Percentiles rank a stretch among this genome's conserved stretches.
phyloP scores from a whole-genome alignment of 2,797 vertebrate species.

The Gorsachius magnificus region DNA sequence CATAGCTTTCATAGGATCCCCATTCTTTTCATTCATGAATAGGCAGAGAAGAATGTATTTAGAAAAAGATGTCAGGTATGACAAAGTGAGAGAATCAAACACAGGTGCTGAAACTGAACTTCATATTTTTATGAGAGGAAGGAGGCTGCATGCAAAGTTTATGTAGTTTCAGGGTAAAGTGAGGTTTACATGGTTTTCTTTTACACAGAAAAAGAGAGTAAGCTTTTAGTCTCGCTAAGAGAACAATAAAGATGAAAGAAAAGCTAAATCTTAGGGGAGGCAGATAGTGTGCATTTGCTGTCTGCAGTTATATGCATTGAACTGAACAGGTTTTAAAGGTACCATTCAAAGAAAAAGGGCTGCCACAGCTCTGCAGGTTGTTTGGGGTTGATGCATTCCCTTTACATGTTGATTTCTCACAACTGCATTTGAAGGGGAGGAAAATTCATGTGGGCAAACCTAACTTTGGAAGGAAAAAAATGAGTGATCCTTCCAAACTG shows the following conservation, averaged over 20 bases:
- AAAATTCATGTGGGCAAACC: background rate
- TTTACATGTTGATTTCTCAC: background rate
- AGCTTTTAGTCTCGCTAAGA: background rate
- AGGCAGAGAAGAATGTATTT: background rate
- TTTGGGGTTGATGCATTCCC: background rate
- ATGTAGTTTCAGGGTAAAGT: background rate
- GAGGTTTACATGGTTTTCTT: background rate
- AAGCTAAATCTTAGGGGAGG: background rate
- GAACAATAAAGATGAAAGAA: background rate
- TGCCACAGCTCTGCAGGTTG: background rate
- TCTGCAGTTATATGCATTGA: background rate
- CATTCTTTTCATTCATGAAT: background rate
- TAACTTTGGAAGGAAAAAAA: background rate
- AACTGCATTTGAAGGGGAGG: accelerated
- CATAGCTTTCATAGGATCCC: background rate
- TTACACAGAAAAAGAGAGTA: background rate
- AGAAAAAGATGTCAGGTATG: background rate
- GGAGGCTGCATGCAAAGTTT: background rate
- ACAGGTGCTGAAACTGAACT: background rate
- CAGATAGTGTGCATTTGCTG: background rate
- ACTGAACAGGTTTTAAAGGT: background rate
- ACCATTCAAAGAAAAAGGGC: background rate
- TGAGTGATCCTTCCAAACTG: background rate
- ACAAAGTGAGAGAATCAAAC: background rate
- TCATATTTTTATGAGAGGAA: background rate